Evolutionary conservation across 2,113 vertebrate species (phyloP).

Genomic region (Notarius lentiginosus): DNA sequence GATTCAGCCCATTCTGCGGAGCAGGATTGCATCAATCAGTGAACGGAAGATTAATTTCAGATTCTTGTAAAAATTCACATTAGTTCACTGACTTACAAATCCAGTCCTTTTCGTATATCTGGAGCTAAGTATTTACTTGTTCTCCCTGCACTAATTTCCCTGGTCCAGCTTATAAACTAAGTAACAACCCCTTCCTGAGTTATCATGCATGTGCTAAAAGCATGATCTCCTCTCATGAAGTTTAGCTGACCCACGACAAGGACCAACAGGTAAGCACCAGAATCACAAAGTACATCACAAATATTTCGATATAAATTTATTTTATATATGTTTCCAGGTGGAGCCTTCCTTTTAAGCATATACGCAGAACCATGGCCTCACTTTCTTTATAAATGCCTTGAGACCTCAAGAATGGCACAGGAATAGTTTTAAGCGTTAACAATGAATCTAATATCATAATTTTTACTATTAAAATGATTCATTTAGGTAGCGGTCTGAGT

Average conservation of each 20-base stretch:
- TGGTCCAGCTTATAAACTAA: not conserved
- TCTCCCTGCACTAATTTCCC: not conserved
- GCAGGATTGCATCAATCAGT: constrained; percentile 1
- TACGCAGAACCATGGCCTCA: no score
- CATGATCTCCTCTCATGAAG: not conserved
- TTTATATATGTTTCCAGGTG: not conserved
- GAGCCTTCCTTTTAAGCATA: not conserved
- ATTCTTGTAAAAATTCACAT: not conserved
- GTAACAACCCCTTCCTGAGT: not conserved
- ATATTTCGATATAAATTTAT: not conserved
- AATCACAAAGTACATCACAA: not conserved
- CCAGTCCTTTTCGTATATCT: not conserved
- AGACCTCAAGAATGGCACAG: no score
- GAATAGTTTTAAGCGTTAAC: no score
- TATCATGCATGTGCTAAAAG: not conserved
- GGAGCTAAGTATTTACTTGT: not conserved
- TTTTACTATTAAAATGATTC: no score
- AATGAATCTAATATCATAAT: no score
- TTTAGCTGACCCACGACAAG: not conserved
- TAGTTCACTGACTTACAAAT: not conserved
- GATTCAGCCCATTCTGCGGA: constrained; percentile 77
- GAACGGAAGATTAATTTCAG: no score
- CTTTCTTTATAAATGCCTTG: no score
- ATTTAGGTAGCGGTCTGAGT: no score
- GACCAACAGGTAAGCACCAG: not conserved